A percentile compares a stretch with the other conserved stretches of the same genome.
phyloP scores from a whole-genome alignment of 2,888 invertebrate species.

The Argyresthia albistria region DNA sequence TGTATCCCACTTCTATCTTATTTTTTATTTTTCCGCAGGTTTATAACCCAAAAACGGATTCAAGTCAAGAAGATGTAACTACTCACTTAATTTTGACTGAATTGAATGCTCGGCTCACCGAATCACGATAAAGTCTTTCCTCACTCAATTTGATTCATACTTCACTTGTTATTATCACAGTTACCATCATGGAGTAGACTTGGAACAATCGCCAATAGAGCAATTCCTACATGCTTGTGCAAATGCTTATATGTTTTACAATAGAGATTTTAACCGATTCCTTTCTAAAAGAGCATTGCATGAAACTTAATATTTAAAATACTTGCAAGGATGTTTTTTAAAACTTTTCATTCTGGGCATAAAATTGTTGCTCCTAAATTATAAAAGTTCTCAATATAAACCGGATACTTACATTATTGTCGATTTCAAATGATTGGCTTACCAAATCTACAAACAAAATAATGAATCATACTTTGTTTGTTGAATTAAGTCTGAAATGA shows the following conservation, averaged over 20 bases:
- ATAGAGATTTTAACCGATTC: not conserved
- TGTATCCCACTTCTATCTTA: slow-evolving; percentile 23
- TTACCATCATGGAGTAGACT: slow-evolving; percentile 47
- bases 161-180: slow-evolving; percentile 59
- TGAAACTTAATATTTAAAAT: slow-evolving; percentile 37
- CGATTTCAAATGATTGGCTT: slow-evolving; percentile 35
- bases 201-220: slow-evolving; percentile 28
- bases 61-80: slow-evolving; percentile 73
- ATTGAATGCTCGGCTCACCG: slow-evolving; percentile 62
- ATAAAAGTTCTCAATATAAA: not conserved
- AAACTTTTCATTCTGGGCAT: slow-evolving; percentile 52
- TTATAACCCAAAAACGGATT: slow-evolving; percentile 73
- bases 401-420: not conserved
- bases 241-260: slow-evolving; percentile 36
- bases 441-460: too few relatives aligned
- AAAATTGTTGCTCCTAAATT: not conserved
- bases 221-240: slow-evolving; percentile 43
- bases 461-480: not conserved
- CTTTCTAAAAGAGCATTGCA: slow-evolving; percentile 30
- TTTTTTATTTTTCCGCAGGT: slow-evolving; percentile 70
- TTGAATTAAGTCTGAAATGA: slow-evolving; percentile 43
- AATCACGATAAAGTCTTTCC: slow-evolving; percentile 51
- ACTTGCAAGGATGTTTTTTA: not conserved
- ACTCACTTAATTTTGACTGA: slow-evolving; percentile 38
- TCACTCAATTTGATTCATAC: slow-evolving; percentile 62